Evolutionary conservation across 1,140 invertebrate genomes (phyloP), one percentile per base, ranked within the genome.

Genomic region (Heliconius hermathena): DNA sequence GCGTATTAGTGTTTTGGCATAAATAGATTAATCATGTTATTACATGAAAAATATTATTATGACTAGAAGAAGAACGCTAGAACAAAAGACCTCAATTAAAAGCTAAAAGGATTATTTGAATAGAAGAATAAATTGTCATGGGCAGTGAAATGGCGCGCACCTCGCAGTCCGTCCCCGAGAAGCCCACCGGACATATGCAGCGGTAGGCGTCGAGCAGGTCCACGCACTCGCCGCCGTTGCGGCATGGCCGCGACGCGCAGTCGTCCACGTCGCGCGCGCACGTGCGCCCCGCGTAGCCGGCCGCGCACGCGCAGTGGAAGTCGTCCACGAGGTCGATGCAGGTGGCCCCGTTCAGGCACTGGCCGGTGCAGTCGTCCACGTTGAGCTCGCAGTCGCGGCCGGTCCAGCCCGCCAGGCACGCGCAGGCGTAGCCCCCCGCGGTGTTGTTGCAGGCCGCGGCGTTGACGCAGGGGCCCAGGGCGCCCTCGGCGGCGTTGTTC

Each of bases 301-400:
- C 95, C 70, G 96, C 96, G 92, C 98, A 98, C 66, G 97, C 97
- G 90, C 98, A 98, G 84, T 97, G 96, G 93, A 97, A 98, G 85
- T 97, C 97, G 87, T 98, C 97, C 74, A 97, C 96, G 29, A 97
- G 94, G 91, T 99, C 98, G 80, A 97, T 97, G 94, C 98, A 99
- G 1, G 97, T 97, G 11, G 97, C 98, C 22, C 97, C 97, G 94
- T 99, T 97, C 82, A 97, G 95, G 93, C 98, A 99, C 87, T 98
- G 98, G 4, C 97, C 97, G 11, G 96, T 95, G 94, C 99, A 99
- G 90, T 97, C 97, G 91, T 98, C 96, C 88, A 99, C 98, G 92
- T 99, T 98, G 85, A 97, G 96, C 84, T 97, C 97, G 94, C 98
- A 99, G 84, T 97, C 97, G 90, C 97, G 97, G 26, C 96, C 98